Percentiles rank a stretch among this genome's conserved stretches.
These are phyloP conservation scores for Drosophila chauvacae DNA, from an alignment of 1,140 invertebrate species.

Conservation along the genomic window DNA sequence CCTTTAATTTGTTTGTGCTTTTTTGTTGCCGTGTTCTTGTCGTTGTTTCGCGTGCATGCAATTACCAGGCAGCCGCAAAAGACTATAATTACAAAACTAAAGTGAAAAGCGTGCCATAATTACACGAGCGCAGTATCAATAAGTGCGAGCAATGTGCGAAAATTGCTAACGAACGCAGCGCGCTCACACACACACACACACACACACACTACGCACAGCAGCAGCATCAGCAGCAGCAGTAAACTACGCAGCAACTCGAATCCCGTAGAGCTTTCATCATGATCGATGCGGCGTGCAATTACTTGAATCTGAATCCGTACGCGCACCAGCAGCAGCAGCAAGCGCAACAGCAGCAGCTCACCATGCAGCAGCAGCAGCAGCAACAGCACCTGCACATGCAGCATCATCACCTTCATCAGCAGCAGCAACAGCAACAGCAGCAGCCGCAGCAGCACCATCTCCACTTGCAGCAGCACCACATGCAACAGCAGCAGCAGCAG, in stretches of 20 bases:
- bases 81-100: constrained; percentile 72
- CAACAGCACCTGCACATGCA: constrained; percentile 48
- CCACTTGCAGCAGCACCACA: constrained; percentile 30
- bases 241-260: constrained; percentile 12
- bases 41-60: constrained; percentile 36
- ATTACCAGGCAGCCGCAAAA: constrained; percentile 37
- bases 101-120: constrained; percentile 74
- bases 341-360: constrained; percentile 46
- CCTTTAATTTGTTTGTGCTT: constrained; percentile 39
- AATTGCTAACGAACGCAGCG: constrained; percentile 52
- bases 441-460: constrained; percentile 33
- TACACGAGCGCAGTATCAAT: constrained; percentile 62
- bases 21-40: constrained; percentile 34
- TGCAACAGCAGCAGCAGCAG: constrained; percentile 25
- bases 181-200: not conserved
- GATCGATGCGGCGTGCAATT: constrained; percentile 83
- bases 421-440: constrained; percentile 38
- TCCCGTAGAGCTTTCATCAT: constrained; percentile 57
- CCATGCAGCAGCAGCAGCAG: constrained; percentile 48
- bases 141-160: constrained; percentile 69
- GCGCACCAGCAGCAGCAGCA: constrained; percentile 43
- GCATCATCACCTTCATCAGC: constrained; percentile 36
- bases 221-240: constrained; percentile 9
- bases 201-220: constrained; percentile 5
- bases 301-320: constrained; percentile 81